These are phyloP conservation scores for Oligia strigilis DNA, from an alignment of 2,888 invertebrate species.

Conservation along the genomic window DNA sequence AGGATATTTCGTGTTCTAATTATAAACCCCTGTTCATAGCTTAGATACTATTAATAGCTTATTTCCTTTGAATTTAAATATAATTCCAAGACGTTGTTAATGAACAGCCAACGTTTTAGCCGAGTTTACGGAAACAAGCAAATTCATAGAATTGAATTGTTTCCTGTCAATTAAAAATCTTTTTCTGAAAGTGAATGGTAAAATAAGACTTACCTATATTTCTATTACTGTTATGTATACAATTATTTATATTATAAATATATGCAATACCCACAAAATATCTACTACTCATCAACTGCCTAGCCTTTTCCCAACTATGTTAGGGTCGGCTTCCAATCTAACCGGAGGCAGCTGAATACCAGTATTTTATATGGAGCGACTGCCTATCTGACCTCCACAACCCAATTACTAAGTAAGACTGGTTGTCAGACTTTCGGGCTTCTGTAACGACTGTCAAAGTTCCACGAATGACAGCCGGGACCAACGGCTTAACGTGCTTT, in stretches of 20 bases:
- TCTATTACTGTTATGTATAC: background rate
- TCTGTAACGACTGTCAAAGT: too few species aligned
- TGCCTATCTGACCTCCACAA: too few species aligned
- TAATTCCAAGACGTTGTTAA: conserved; percentile 5
- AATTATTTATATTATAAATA: background rate
- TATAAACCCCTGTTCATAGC: background rate
- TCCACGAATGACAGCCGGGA: too few species aligned
- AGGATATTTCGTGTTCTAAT: background rate
- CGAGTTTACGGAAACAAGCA: background rate
- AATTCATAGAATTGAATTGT: conserved; percentile 27
- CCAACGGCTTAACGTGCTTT: too few species aligned
- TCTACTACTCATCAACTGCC: too few species aligned
- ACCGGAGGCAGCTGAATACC: too few species aligned
- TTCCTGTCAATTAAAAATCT: conserved; percentile 8
- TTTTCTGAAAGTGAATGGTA: background rate
- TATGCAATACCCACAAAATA: too few species aligned
- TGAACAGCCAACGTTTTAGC: background rate
- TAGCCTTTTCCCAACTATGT: too few species aligned
- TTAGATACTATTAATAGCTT: conserved; percentile 7
- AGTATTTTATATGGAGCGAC: too few species aligned
- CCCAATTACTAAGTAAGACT: too few species aligned
- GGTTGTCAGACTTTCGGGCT: too few species aligned
- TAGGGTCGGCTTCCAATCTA: too few species aligned
- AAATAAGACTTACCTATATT: background rate
- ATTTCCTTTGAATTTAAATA: conserved; percentile 21